Percentiles rank a stretch among this genome's conserved stretches.
Evolutionary conservation across 2,797 vertebrate genomes (phyloP).

Genomic region (Natrix natrix): DNA sequence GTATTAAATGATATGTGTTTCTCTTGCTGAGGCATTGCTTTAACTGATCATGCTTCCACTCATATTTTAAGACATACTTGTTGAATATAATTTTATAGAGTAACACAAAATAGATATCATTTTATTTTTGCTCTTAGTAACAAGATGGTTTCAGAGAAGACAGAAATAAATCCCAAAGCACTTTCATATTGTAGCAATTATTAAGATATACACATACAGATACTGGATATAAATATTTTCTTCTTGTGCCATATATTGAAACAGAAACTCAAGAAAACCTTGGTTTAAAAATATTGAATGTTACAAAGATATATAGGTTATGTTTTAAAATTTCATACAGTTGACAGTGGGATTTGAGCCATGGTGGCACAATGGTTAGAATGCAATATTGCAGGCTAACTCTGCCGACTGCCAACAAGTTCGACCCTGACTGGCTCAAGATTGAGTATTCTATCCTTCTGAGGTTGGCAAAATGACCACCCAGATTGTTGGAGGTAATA

Average conservation of each 20-base stretch:
- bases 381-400: not conserved
- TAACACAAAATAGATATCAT: conserved; percentile 47
- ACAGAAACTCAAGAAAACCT: conserved; percentile 4
- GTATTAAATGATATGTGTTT: conserved; percentile 44
- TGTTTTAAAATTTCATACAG: not conserved
- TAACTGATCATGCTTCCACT: conserved; percentile 57
- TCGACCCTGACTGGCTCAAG: not conserved
- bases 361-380: not conserved
- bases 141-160: conserved; percentile 23
- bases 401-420: not conserved
- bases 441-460: not conserved
- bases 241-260: conserved; percentile 34
- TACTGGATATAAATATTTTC: conserved; percentile 35
- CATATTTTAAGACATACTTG: conserved; percentile 54
- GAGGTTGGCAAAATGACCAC: not conserved
- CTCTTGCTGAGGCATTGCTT: conserved; percentile 30
- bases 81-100: conserved; percentile 56
- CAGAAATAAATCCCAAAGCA: conserved; percentile 58
- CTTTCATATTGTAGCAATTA: conserved; percentile 34
- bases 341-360: not conserved
- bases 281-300: conserved; percentile 31
- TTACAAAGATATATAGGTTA: conserved; percentile 25
- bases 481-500: not conserved
- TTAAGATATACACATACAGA: conserved; percentile 18
- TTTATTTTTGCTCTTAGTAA: conserved; percentile 59